Percentiles rank a stretch among this genome's conserved stretches.
Evolutionary conservation across 2,797 vertebrate genomes (phyloP).

Genomic region (Tragelaphus eurycerus): DNA sequence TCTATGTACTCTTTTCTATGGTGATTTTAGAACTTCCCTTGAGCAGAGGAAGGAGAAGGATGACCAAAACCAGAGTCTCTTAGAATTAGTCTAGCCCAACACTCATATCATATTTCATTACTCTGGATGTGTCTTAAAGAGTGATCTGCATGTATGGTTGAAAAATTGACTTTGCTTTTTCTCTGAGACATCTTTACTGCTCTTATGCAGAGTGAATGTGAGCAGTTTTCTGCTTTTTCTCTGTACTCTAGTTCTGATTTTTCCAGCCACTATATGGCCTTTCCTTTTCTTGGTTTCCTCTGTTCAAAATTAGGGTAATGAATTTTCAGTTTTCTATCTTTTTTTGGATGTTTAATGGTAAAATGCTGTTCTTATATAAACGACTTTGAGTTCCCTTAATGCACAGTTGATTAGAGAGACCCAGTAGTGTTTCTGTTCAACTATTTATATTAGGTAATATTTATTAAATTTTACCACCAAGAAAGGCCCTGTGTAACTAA

Average conservation of each 20-base stretch:
- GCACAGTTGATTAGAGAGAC: neutral
- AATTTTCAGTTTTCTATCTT: slow-evolving; percentile 10
- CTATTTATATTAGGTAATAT: neutral
- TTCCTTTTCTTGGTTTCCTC: neutral
- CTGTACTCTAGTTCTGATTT: slow-evolving; percentile 5
- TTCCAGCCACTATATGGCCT: neutral
- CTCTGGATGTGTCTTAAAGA: neutral
- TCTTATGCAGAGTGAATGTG: neutral
- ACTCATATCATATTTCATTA: neutral
- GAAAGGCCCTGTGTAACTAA: slow-evolving; percentile 3
- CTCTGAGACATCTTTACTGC: neutral
- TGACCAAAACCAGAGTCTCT: slow-evolving; percentile 1
- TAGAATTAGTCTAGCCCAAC: slow-evolving; percentile 2
- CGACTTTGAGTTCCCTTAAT: slow-evolving; percentile 26
- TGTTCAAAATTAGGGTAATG: neutral
- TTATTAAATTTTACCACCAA: neutral
- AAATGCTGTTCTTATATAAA: slow-evolving; percentile 37
- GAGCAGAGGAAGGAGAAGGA: slow-evolving; percentile 17
- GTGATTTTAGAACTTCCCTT: slow-evolving; percentile 33
- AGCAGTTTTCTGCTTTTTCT: slow-evolving; percentile 2
- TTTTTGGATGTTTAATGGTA: slow-evolving; percentile 15
- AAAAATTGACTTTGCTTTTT: slow-evolving; percentile 40
- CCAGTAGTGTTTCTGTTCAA: neutral
- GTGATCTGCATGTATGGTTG: neutral
- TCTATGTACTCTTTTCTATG: neutral